phyloP scores from a whole-genome alignment of 2,113 vertebrate genomes.

The Phyllopteryx taeniolatus region DNA sequence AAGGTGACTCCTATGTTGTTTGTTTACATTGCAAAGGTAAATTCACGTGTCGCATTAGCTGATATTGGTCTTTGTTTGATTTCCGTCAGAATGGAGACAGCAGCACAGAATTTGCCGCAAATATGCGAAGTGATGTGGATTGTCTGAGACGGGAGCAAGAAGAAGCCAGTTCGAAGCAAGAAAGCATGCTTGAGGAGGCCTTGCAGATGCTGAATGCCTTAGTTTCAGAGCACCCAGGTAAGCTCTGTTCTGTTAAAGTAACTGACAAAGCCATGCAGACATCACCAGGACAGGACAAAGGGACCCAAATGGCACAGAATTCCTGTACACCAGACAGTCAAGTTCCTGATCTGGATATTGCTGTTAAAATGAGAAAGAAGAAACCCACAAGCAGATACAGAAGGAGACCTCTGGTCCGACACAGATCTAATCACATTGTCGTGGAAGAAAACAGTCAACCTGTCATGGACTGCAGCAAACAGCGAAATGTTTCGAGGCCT shows the following conservation, averaged over 20 bases:
- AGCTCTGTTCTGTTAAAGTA: conserved; percentile 21
- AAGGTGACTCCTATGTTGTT: conserved; percentile 57
- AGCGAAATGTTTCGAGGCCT: conserved; percentile 4
- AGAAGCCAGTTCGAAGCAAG: conserved; percentile 31
- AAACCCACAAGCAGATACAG: conserved; percentile 30
- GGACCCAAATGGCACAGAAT: conserved; percentile 12
- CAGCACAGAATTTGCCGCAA: conserved; percentile 48
- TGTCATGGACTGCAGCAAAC: conserved; percentile 10
- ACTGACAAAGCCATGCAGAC: conserved; percentile 64
- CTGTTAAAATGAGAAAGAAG: conserved; percentile 3
- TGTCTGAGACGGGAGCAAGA: conserved; percentile 58
- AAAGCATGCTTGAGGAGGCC: conserved; percentile 57
- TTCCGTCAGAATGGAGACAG: conserved; percentile 45
- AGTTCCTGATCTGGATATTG: not conserved
- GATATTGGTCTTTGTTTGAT: conserved; percentile 17
- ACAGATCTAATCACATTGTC: conserved; percentile 24
- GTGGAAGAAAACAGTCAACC: conserved; percentile 42
- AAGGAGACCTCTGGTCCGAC: conserved; percentile 53
- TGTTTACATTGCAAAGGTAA: not conserved
- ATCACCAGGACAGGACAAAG: conserved; percentile 30
- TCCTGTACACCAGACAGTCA: not conserved
- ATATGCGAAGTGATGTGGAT: conserved; percentile 55
- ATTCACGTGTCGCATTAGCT: not conserved
- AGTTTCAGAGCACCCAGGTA: conserved; percentile 36
- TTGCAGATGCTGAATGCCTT: conserved; percentile 58